Evolutionary conservation across 2,113 vertebrate species (phyloP), one percentile per base, ranked within the genome.

Genomic region (Poicephalus meyeri): DNA sequence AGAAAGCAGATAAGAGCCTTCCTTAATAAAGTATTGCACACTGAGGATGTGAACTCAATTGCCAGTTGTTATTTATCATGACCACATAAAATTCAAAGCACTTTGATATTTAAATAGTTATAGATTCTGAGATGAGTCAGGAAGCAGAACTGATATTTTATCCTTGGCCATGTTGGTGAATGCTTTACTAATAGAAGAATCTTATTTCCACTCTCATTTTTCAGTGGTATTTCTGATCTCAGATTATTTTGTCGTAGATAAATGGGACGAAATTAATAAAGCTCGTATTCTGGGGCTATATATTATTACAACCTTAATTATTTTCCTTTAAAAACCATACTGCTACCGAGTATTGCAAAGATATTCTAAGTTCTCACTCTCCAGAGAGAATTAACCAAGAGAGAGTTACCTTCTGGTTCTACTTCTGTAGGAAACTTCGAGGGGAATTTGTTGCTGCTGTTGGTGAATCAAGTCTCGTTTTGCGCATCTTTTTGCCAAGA

Each of bases 121-220:
- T 31, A 47, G 85, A 63, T 66, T 83, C 79, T 83, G 80, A 42
- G 25, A 56, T 97, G 93, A 94, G 61, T 96, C 94, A 92, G 13
- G 47, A 58, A 39, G 58, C 79, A 78, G 89, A 80, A n/a, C 71
- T 86, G 78, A 44, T 91, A 68, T 82, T 89, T 88, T 70, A 53
- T 79, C 58, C 5, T 2, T 86, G 81, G 81, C 63, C 15, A 4
- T 80, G 39, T 7, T 88, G 60, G 37, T 83, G 74, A 85, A 60
- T 60, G 70, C 17, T 77, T 93, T 88, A 78, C 71, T 56, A 63
- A 63, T 69, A 50, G 39, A 86, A 80, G 55, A 41, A 42, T 66
- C 70, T 86, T 49, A 85, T 86, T 86, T 85, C 85, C n/a, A 47
- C 37, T 61, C 58, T 44, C 66, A 41, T 73, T 3, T 25, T 63